phyloP scores from a whole-genome alignment of 2,888 invertebrate species.

The Candidula unifasciata region DNA sequence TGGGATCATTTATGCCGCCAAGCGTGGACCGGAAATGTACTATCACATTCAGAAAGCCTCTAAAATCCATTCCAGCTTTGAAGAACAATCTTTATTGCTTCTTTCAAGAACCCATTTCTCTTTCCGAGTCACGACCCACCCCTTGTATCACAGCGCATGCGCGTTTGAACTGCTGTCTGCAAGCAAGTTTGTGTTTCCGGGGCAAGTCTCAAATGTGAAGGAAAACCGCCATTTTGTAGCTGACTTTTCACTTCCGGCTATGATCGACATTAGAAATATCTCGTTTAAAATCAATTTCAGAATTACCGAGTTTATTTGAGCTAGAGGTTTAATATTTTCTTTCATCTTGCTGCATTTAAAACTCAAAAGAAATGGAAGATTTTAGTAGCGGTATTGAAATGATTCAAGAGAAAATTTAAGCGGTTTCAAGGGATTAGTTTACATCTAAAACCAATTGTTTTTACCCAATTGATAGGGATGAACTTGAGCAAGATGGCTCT shows the following conservation, averaged over 20 bases:
- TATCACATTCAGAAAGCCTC: constrained; percentile 13
- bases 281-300: constrained; percentile 20
- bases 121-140: constrained; percentile 41
- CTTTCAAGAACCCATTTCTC: not conserved
- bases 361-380: not conserved
- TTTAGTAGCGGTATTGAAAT: not conserved
- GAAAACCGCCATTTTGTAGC: constrained; percentile 39
- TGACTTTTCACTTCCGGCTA: constrained; percentile 38
- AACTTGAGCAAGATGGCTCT: not conserved
- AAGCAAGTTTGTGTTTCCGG: constrained; percentile 35
- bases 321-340: not conserved
- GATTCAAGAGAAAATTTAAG: not conserved
- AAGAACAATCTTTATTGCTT: constrained; percentile 25
- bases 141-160: constrained; percentile 7
- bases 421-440: not conserved
- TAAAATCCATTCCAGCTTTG: constrained; percentile 33
- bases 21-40: constrained; percentile 25
- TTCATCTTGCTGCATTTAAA: constrained; percentile 20
- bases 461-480: not conserved
- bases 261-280: constrained; percentile 35
- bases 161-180: constrained; percentile 40
- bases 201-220: not conserved
- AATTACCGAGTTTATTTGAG: constrained; percentile 14
- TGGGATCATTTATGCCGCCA: constrained; percentile 29
- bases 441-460: constrained; percentile 3